Evolutionary conservation across 2,113 vertebrate genomes (phyloP).

Genomic region (Coptodon bakossiorum): DNA sequence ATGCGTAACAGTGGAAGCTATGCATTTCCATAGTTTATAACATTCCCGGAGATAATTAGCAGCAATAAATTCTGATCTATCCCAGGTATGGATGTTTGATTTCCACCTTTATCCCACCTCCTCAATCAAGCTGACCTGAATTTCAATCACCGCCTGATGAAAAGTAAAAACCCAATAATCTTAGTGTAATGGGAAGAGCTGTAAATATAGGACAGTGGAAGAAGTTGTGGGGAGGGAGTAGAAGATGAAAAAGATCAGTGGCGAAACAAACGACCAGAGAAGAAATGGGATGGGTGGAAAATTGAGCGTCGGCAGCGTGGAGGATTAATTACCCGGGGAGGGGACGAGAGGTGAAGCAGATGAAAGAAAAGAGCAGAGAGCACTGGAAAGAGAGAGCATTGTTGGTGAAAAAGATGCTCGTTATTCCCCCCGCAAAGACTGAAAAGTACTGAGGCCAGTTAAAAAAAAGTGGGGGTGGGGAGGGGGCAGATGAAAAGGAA

Average conservation of each 20-base stretch:
- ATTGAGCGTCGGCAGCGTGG: neutral
- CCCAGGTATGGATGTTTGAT: neutral
- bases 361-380: neutral
- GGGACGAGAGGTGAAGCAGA: slow-evolving; percentile 10
- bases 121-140: neutral
- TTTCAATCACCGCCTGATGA: neutral
- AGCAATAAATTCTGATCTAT: neutral
- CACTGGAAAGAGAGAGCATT: neutral
- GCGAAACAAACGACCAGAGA: neutral
- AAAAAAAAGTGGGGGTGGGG: neutral
- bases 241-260: neutral
- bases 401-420: neutral
- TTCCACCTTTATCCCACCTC: neutral
- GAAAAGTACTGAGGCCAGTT: neutral
- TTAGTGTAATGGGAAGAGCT: neutral
- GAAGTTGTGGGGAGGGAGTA: neutral
- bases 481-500: neutral
- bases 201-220: neutral
- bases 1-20: neutral
- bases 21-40: neutral
- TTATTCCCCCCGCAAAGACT: neutral
- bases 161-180: neutral
- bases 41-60: neutral
- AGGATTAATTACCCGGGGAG: slow-evolving; percentile 76
- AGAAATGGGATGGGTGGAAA: neutral